Conservation (phyloP, 2,797 vertebrate genomes). For the Silurus aristotelis region DNA sequence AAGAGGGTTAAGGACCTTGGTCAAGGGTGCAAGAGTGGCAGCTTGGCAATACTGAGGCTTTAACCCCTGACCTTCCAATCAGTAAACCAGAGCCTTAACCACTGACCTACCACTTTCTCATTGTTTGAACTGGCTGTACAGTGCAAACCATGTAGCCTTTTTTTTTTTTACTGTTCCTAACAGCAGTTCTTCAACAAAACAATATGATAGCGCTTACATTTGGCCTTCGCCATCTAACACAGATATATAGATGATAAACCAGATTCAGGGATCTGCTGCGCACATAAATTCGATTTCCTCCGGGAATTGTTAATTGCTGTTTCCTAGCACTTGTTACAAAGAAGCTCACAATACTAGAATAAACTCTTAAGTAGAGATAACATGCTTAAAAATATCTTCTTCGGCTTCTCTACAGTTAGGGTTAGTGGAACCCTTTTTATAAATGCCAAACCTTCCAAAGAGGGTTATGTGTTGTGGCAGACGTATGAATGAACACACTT, state of each 20-base stretch:
- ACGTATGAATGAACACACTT: not conserved
- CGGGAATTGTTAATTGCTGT: too few relatives aligned
- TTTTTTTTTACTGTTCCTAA: not conserved
- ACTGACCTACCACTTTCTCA: too few relatives aligned
- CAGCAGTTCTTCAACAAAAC: not conserved
- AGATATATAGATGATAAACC: not conserved
- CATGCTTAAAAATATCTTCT: not conserved
- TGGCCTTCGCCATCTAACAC: not conserved
- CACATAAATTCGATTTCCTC: not conserved
- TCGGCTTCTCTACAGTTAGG: not conserved
- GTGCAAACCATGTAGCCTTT: not conserved
- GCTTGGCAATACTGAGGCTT: too few relatives aligned
- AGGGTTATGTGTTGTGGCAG: not conserved
- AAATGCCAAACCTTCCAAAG: not conserved
- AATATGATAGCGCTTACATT: not conserved
- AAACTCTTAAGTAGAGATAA: not conserved
- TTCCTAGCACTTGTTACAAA: not conserved
- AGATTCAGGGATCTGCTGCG: too few relatives aligned
- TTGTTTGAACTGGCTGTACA: not conserved
- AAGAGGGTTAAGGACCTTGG: too few relatives aligned
- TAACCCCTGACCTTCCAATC: too few relatives aligned
- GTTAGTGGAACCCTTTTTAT: not conserved
- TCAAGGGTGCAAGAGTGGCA: too few relatives aligned
- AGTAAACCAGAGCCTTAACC: too few relatives aligned
- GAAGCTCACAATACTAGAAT: not conserved